Base-by-base conservation (phyloP, 2,888 invertebrate species). In the Stenodema calcarata region DNA sequence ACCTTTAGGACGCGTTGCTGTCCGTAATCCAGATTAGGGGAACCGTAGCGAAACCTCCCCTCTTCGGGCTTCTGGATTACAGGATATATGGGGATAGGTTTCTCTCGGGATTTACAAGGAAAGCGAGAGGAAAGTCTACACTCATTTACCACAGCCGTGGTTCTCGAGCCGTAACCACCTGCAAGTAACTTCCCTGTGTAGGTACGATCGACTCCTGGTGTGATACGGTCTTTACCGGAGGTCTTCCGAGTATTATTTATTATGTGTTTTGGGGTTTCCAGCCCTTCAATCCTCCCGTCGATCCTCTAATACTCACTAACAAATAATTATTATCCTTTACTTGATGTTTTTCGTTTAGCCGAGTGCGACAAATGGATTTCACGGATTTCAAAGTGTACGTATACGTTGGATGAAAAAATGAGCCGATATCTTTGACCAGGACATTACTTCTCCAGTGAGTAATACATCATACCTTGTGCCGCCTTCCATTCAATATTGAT, bases 51-150 rank as follows among this genome's bases (percentile, higher is more conserved):
- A 18, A 42, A 27, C 35, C 27, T 27, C 35, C 78, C 78, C 27
- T 44, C 23, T 3, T 4, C 42, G 16, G 14, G 7, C 27, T 78
- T 41, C 75, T n/a, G 78, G 78, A 78, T 78, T 78, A 78, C n/a
- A 23, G 78, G 78, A 78, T 78, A 78, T 78, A 78, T 78, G 78
- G 78, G 78, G 78, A 78, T 78, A 23, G 78, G 44, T 78, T 78
- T 78, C 78, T 78, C 78, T 11, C 44, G 78, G 78, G 78, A 78
- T 78, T 78, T 78, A 78, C 78, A 78, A 78, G 78, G 78, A 78
- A 78, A 41, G 41, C 41, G 42, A 41, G 78, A 78, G 78, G 78
- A 78, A 76, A 78, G 78, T 78, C 78, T 44, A 78, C 78, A 78
- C 78, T 78, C 78, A 78, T 78, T 78, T 78, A 78, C 78, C 44